Percentiles rank a stretch among this genome's conserved stretches.
Evolutionary conservation across 64 coral and sea anemone species (phyloP).

Genomic region (Actinia equina): DNA sequence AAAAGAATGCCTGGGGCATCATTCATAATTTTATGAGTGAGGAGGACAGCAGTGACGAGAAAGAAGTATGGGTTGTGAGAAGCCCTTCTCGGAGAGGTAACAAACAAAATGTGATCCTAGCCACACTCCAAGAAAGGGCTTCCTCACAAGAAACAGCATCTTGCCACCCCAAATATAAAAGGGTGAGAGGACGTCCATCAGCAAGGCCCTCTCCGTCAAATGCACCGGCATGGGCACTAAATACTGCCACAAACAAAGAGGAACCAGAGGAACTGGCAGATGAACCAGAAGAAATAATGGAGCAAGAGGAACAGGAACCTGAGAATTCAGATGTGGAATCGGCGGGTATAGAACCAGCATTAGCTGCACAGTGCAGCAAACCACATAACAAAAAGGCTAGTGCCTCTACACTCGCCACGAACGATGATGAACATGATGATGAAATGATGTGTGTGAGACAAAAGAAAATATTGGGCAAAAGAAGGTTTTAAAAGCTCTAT

Average conservation of each 20-base stretch:
- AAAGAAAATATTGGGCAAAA: neutral
- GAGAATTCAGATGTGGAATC: neutral
- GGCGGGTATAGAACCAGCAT: neutral
- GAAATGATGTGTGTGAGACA: neutral
- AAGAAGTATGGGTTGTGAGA: neutral
- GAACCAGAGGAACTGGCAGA: neutral
- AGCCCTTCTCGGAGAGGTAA: neutral
- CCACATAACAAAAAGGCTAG: neutral
- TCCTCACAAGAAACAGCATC: neutral
- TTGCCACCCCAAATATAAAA: neutral
- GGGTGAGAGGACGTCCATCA: neutral
- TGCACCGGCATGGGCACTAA: neutral
- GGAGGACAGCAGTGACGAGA: neutral
- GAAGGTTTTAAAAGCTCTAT: neutral
- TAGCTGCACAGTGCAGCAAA: neutral
- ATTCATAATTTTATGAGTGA: slow-evolving; percentile 4
- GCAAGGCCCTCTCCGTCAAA: neutral
- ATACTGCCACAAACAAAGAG: neutral
- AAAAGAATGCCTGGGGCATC: neutral
- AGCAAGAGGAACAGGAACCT: neutral
- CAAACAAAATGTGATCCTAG: neutral
- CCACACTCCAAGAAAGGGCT: neutral
- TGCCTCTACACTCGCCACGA: neutral
- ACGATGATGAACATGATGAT: neutral
- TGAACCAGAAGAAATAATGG: neutral